These are phyloP conservation scores for Osmerus mordax DNA, from an alignment of 2,113 vertebrate species.

Conservation along the genomic window DNA sequence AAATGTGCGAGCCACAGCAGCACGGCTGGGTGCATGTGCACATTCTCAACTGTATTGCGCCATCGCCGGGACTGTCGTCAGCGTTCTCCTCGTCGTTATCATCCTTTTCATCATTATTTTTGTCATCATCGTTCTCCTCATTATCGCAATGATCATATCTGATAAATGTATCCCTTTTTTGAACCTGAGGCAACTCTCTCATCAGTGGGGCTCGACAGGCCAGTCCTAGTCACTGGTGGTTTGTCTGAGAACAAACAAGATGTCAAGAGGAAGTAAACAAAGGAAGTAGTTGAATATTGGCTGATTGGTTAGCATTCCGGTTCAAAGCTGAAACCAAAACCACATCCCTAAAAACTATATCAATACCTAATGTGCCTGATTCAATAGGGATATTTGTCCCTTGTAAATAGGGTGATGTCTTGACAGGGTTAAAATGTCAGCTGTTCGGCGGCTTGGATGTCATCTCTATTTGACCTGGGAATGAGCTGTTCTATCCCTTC, in stretches of 20 bases:
- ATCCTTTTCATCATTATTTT: neutral
- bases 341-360: constrained; percentile 22
- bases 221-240: constrained; percentile 3
- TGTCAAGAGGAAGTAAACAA: constrained; percentile 7
- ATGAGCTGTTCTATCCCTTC: neutral
- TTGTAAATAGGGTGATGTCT: constrained; percentile 2
- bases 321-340: constrained; percentile 11
- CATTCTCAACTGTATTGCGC: no score
- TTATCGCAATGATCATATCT: neutral
- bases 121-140: neutral
- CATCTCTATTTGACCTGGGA: neutral
- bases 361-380: constrained; percentile 29
- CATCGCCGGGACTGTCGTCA: no score
- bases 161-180: neutral
- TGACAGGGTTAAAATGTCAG: neutral
- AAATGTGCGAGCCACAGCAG: no score
- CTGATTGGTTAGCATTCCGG: constrained; percentile 23
- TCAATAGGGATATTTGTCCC: constrained; percentile 30
- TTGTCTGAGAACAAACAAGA: neutral
- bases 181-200: neutral
- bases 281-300: constrained; percentile 3
- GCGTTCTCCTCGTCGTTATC: neutral
- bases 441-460: neutral
- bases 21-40: no score
- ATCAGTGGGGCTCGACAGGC: neutral